These are phyloP conservation scores for Polydrusus pterygomalis DNA, from an alignment of 2,888 invertebrate species.

Conservation along the genomic window DNA sequence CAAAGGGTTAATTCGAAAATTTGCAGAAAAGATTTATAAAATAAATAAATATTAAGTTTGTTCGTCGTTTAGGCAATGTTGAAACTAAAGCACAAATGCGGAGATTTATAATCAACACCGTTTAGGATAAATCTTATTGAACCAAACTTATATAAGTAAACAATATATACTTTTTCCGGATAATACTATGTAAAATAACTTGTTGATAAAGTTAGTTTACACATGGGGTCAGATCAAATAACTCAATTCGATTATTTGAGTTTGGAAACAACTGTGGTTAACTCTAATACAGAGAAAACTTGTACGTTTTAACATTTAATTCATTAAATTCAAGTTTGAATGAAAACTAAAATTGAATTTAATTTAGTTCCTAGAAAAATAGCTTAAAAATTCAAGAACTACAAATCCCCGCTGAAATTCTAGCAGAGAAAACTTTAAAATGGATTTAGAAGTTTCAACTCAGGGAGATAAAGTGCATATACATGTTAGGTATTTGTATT, in stretches of 20 bases:
- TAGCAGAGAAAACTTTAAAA: slow-evolving; percentile 13
- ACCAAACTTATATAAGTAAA: no score
- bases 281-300: not conserved
- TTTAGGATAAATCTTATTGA: no score
- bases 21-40: slow-evolving; percentile 19
- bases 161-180: no score
- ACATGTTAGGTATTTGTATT: slow-evolving; percentile 20
- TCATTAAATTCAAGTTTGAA: slow-evolving; percentile 5
- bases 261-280: not conserved
- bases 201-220: not conserved
- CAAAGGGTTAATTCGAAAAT: slow-evolving; percentile 4
- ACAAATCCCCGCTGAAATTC: slow-evolving; percentile 11
- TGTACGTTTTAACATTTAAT: not conserved
- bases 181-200: not conserved
- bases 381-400: slow-evolving; percentile 14
- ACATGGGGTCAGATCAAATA: not conserved
- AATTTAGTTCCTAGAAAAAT: slow-evolving; percentile 21
- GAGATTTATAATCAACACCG: no score
- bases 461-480: slow-evolving; percentile 11
- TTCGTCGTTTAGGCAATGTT: no score
- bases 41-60: not conserved
- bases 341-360: slow-evolving; percentile 22
- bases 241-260: not conserved
- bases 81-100: no score
- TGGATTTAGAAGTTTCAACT: slow-evolving; percentile 15